Conservation (phyloP, 23 tunicate species). For the Trididemnum nubilum region DNA sequence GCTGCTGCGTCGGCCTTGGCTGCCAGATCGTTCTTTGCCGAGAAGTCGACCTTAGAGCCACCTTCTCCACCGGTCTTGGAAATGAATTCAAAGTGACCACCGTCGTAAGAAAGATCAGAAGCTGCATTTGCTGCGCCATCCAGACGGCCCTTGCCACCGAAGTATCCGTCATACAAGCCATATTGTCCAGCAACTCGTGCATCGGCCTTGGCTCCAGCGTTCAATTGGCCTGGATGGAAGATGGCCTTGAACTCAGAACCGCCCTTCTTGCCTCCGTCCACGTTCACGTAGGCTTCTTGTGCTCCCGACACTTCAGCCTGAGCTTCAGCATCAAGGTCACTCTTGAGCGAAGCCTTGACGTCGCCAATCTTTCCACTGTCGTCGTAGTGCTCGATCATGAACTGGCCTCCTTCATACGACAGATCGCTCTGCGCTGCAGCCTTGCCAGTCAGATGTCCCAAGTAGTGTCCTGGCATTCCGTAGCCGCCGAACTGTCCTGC, state of each 20-base stretch:
- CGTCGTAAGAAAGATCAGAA: background rate
- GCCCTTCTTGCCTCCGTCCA: conserved; percentile 29
- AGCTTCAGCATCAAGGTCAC: background rate
- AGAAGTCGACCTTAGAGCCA: background rate
- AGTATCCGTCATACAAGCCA: background rate
- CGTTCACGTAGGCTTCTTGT: conserved; percentile 1
- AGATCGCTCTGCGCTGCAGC: conserved; percentile 20
- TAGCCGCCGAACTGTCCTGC: conserved; percentile 9
- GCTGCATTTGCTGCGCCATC: background rate
- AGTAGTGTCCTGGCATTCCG: conserved; percentile 12
- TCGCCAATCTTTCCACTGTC: background rate
- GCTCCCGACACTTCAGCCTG: background rate
- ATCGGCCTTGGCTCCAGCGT: background rate
- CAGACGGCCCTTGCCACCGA: conserved; percentile 22
- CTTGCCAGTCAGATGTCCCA: conserved; percentile 1
- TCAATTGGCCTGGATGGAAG: conserved; percentile 14
- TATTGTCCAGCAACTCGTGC: conserved; percentile 13
- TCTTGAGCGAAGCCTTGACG: conserved; percentile 11
- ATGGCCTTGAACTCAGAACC: background rate
- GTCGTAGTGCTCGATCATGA: background rate
- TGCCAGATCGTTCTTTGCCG: conserved; percentile 5
- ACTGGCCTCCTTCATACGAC: background rate
- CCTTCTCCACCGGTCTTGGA: conserved; percentile 18
- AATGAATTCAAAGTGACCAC: conserved; percentile 15
- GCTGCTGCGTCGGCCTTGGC: conserved; percentile 13